Percentiles rank a stretch among this genome's conserved stretches.
Conservation (phyloP, 2,888 invertebrate genomes). For the Microchrysa polita region DNA sequence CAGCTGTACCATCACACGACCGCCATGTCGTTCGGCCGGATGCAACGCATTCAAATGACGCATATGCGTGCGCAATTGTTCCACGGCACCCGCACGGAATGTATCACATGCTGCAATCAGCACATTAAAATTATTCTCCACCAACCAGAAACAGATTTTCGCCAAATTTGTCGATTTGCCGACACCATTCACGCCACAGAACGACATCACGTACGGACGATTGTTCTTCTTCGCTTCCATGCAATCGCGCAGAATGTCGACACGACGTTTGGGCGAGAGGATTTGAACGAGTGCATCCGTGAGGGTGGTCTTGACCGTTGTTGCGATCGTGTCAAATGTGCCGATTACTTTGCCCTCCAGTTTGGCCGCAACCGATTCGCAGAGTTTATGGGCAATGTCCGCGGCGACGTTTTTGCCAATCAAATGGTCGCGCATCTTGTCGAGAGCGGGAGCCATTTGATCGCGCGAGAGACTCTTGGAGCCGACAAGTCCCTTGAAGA, state of each 20-base stretch:
- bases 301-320: constrained; percentile 86
- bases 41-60: constrained; percentile 93
- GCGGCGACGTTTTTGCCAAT: constrained; percentile 97
- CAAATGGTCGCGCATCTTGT: constrained; percentile 94
- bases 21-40: constrained; percentile 77
- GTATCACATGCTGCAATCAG: constrained; percentile 99
- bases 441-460: constrained; percentile 86
- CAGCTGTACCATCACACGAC: constrained; percentile 86
- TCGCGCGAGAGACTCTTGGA: constrained; percentile 84
- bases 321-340: constrained; percentile 93
- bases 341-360: constrained; percentile 92
- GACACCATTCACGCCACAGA: constrained; percentile 99
- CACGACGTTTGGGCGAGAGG: constrained; percentile 91
- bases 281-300: constrained; percentile 93
- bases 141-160: constrained; percentile 99
- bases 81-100: constrained; percentile 98
- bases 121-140: constrained; percentile 95
- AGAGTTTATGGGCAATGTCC: constrained; percentile 93
- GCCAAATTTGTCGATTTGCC: constrained; percentile 99
- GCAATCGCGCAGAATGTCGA: constrained; percentile 96
- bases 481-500: constrained; percentile 88
- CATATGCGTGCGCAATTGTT: constrained; percentile 95
- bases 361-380: constrained; percentile 90
- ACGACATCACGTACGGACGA: constrained; percentile 95
- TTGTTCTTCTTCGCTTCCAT: constrained; percentile 84